Percentiles rank a stretch among this genome's conserved stretches.
phyloP scores from a whole-genome alignment of 2,888 invertebrate genomes.

The Cyclophora albipunctata region DNA sequence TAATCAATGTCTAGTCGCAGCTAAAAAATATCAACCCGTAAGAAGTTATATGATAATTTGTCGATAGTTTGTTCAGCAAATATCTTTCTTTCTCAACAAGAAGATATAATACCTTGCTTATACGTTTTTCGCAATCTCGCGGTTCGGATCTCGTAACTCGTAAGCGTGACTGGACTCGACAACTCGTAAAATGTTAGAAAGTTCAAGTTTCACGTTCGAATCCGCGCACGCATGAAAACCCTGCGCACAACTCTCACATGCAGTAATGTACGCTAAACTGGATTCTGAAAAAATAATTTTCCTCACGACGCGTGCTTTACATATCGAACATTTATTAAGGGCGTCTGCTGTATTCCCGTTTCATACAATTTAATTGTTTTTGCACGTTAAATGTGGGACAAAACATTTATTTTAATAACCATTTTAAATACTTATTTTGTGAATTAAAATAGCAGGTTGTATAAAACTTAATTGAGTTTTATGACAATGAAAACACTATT shows the following conservation, averaged over 20 bases:
- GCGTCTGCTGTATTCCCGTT: no score
- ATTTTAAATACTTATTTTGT: no score
- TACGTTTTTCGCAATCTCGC: conserved; percentile 17
- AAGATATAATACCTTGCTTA: conserved; percentile 9
- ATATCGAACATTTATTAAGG: no score
- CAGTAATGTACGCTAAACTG: conserved; percentile 7
- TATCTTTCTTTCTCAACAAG: neutral
- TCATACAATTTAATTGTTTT: no score
- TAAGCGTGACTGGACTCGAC: conserved; percentile 19
- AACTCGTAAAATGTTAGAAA: conserved; percentile 14
- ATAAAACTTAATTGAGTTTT: no score
- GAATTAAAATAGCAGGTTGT: no score
- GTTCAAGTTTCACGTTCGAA: conserved; percentile 11
- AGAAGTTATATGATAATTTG: no score
- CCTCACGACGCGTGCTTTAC: no score
- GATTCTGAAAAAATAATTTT: neutral
- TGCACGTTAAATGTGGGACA: neutral
- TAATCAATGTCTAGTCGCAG: no score
- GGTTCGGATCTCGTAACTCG: conserved; percentile 20
- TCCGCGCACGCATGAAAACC: conserved; percentile 12
- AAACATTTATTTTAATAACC: neutral
- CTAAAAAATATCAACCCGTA: no score
- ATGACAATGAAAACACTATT: neutral
- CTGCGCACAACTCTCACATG: conserved; percentile 6
- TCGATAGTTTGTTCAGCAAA: neutral